These are phyloP conservation scores for Spodoptera littoralis DNA, from an alignment of 2,888 invertebrate species.

Conservation along the genomic window DNA sequence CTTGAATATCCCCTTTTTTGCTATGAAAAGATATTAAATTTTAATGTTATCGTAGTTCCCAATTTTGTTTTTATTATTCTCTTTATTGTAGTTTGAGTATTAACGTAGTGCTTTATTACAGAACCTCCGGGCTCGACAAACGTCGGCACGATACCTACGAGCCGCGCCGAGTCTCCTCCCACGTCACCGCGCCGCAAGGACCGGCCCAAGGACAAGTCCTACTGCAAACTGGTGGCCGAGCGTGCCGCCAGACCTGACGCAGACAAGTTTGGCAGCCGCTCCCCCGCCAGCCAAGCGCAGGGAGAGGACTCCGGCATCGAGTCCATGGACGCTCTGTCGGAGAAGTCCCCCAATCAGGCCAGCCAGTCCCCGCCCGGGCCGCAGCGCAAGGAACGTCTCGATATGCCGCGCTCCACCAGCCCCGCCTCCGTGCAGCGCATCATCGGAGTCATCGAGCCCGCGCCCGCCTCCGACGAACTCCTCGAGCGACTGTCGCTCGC, in stretches of 20 bases:
- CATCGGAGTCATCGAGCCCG: conserved; percentile 77
- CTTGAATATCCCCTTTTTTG: too few species aligned
- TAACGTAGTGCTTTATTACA: conserved; percentile 57
- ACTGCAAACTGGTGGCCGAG: conserved; percentile 88
- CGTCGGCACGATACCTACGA: conserved; percentile 89
- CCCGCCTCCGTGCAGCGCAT: conserved; percentile 85
- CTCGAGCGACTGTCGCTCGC: conserved; percentile 72
- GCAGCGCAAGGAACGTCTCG: conserved; percentile 80
- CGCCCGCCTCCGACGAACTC: conserved; percentile 75
- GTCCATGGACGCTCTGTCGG: conserved; percentile 97
- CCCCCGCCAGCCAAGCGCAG: conserved; percentile 88
- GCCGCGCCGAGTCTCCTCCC: conserved; percentile 75
- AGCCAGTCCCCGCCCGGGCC: conserved; percentile 91
- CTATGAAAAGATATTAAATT: too few species aligned
- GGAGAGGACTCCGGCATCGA: conserved; percentile 97
- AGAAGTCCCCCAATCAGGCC: conserved; percentile 96
- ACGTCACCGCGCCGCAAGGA: conserved; percentile 77
- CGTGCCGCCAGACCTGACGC: conserved; percentile 70
- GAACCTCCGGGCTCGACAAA: conserved; percentile 91
- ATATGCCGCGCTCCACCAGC: conserved; percentile 81
- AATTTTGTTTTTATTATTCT: too few species aligned
- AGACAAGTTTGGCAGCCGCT: conserved; percentile 80
- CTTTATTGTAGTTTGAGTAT: background rate
- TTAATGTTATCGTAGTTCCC: too few species aligned
- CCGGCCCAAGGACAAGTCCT: conserved; percentile 87